Evolutionary conservation across 2,888 invertebrate genomes (phyloP), one percentile per base, ranked within the genome.

Genomic region (Patella ulyssiponensis): DNA sequence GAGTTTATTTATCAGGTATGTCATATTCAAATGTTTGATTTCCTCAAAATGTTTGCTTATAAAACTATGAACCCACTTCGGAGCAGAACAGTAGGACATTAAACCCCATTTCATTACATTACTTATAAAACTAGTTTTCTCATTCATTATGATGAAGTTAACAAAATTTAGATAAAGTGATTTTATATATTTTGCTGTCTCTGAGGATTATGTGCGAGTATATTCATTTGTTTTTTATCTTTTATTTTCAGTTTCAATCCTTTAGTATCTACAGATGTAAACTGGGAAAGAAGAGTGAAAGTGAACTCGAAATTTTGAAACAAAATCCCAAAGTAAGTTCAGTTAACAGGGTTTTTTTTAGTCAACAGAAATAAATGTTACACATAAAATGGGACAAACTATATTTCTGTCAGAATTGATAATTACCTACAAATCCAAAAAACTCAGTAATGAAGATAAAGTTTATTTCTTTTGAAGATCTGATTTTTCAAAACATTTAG

Each of bases 1-100:
- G 99, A 99, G 91, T 99, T 99, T 93, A 98, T 99, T 69, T 99
- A 99, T 90, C 99, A 99, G 93, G 93, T 93, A 83, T 54, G 77
- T 64, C 7, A 44, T 44, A 44, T 44, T 44, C 44, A 17, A 77
- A 7, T 51, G 23, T 51, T 75, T 69, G 15, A 11, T 72, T 71
- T 27, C 11, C 12, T 52, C 23, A 11, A 17, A 17, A 3, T 75
- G 2, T 73, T 44, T 15, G 12, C 7, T 17, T 73, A 20, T 73
- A 20, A 52, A 52, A 52, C 51, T 53, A 52, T n/a, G n/a, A n/a
- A n/a, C n/a, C n/a, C n/a, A n/a, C n/a, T n/a, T n/a, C n/a, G n/a
- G n/a, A n/a, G n/a, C n/a, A n/a, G n/a, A n/a, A n/a, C n/a, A n/a
- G n/a, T n/a, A n/a, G n/a, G n/a, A n/a, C n/a, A n/a, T n/a, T n/a